phyloP scores from a whole-genome alignment of 2,888 invertebrate genomes.

The Andrena minutula region DNA sequence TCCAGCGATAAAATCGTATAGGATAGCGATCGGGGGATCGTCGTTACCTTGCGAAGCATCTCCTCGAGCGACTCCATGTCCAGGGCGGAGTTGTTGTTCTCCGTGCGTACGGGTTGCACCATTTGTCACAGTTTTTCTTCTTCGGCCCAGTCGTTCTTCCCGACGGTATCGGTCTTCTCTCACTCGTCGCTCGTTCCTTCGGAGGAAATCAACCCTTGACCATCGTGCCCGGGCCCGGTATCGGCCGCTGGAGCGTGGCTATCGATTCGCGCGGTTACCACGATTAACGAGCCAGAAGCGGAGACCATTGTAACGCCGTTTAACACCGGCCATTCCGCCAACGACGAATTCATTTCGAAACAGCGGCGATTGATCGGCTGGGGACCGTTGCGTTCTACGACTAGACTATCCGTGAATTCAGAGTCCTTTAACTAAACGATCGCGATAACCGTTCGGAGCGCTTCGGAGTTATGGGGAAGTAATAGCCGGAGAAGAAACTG shows the following conservation, averaged over 20 bases:
- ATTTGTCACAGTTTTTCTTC: conserved; percentile 76
- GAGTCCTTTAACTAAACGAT: neutral
- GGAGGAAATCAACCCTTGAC: conserved; percentile 20
- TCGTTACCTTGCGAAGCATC: conserved; percentile 91
- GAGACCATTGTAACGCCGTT: conserved; percentile 4
- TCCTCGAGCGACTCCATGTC: conserved; percentile 92
- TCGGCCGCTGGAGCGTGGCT: neutral
- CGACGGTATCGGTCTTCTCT: conserved; percentile 29
- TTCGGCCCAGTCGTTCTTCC: conserved; percentile 19
- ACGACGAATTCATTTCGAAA: too few species aligned
- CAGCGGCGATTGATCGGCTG: too few species aligned
- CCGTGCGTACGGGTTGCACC: conserved; percentile 83
- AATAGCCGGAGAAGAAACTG: too few species aligned
- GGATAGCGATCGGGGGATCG: conserved; percentile 34
- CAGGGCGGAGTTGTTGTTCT: conserved; percentile 87
- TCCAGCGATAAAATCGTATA: conserved; percentile 2
- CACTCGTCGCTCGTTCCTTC: conserved; percentile 20
- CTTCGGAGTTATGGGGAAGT: too few species aligned
- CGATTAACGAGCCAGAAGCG: conserved; percentile 10
- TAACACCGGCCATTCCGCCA: too few species aligned
- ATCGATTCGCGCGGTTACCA: neutral
- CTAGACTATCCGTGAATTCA: too few species aligned
- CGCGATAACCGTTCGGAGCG: neutral
- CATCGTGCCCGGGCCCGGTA: neutral
- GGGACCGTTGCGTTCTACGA: too few species aligned